Conservation (phyloP, 2,113 vertebrate genomes). For the Pipra filicauda region DNA sequence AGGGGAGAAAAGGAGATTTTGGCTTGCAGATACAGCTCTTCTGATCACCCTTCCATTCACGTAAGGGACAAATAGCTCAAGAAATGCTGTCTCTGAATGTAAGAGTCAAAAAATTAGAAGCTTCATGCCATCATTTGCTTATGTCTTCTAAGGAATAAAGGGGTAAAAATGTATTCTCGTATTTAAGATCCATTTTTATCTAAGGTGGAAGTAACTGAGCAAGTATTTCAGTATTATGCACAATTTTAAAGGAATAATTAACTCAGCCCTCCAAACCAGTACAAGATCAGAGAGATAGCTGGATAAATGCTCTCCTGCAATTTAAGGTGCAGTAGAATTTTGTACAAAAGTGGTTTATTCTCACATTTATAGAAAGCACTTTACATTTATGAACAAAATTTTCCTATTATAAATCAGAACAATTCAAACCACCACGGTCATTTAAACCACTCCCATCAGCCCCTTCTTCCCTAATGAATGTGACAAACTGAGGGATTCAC, state of each 20-base stretch:
- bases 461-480: background rate
- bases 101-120: background rate
- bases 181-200: background rate
- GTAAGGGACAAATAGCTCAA: background rate
- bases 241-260: background rate
- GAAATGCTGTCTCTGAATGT: background rate
- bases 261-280: background rate
- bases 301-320: background rate
- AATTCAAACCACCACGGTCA: background rate
- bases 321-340: background rate
- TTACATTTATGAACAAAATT: background rate
- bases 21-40: background rate
- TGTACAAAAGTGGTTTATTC: background rate
- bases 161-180: background rate
- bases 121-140: background rate
- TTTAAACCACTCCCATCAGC: background rate
- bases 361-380: background rate
- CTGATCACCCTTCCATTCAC: background rate
- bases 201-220: background rate
- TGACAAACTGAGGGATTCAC: background rate
- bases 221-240: background rate
- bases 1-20: background rate
- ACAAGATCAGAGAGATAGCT: background rate
- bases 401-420: background rate
- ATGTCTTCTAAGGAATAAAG: background rate